Evolutionary conservation across 1,140 invertebrate genomes (phyloP).

Genomic region (Homarus americanus): DNA sequence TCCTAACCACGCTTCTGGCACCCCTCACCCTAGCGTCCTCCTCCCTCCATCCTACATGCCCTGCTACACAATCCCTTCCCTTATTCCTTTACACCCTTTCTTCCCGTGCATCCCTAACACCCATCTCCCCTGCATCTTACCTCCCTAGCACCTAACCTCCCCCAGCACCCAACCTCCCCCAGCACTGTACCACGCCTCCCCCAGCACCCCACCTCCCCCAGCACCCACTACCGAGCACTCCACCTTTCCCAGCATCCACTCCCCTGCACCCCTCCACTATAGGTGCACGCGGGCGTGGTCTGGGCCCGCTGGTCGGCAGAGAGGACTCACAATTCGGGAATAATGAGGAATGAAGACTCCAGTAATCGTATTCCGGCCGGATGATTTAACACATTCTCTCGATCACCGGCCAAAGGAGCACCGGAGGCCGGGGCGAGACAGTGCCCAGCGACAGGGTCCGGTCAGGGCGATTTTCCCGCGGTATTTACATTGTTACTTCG

Average conservation of each 20-base stretch:
- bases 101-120: background rate
- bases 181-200: no score
- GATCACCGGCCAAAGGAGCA: background rate
- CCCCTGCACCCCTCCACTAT: background rate
- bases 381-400: background rate
- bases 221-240: background rate
- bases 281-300: no score
- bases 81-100: background rate
- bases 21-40: background rate
- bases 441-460: background rate
- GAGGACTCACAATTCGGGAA: background rate
- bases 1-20: no score
- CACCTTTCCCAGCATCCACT: background rate
- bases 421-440: background rate
- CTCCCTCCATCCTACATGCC: background rate
- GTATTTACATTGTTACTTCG: background rate
- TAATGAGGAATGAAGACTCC: constrained; percentile 2
- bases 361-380: background rate
- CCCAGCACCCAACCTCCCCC: no score
- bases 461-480: background rate
- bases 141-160: no score
- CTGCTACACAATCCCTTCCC: background rate
- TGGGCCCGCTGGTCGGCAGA: background rate
- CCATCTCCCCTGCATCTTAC: background rate
- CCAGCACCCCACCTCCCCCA: no score